Base-by-base conservation (phyloP, 2,797 vertebrate species). In the Merluccius polli region DNA sequence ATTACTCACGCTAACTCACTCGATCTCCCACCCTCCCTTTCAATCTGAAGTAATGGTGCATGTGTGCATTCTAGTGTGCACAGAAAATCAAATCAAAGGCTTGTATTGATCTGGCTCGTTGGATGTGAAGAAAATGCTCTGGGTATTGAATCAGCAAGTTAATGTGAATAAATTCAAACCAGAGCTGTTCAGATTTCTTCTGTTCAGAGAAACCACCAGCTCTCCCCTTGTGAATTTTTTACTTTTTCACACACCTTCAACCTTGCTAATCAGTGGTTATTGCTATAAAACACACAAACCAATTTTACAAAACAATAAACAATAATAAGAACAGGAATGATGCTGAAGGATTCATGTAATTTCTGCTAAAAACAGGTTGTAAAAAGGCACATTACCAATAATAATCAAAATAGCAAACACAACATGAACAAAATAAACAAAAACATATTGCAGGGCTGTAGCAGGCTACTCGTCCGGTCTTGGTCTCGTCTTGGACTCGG, bases 21-120 rank as follows among this genome's bases (percentile, higher is more conserved):
- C 59, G 10, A 7, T 63, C 52, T 21, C 44, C 18, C 44, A 4
- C 44, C 18, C 18, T 18, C 18, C 18, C 44, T 9, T 18, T 11
- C 24, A 7, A 24, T 8, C 59, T 65, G 59, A 30, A 73, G 59
- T 63, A 31, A 27, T n/a, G n/a, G n/a, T 73, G 33, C 15, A 10
- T 27, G 70, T 72, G 70, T 72, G 70, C 35, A 27, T 72, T 21
- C 35, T 21, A 24, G 71, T 29, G 36, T 16, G 79, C 75, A 27
- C 71, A 71, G 74, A 77, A 74, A 36, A 79, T 35, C 30, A 74
- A 36, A 79, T 35, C 30, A 24, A 36, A 15, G 16, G 16, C 33
- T 70, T 75, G 21, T 0, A 74, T 74, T 38, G 83, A 80, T 52
- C 71, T 82, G 80, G 52, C 77, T 79, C 72, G 35, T 32, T 65